A percentile compares a stretch with the other conserved stretches of the same genome.
Evolutionary conservation across 37 sponge, comb jelly and placozoan genomes (phyloP).

Genomic region (Tethya wilhelma): DNA sequence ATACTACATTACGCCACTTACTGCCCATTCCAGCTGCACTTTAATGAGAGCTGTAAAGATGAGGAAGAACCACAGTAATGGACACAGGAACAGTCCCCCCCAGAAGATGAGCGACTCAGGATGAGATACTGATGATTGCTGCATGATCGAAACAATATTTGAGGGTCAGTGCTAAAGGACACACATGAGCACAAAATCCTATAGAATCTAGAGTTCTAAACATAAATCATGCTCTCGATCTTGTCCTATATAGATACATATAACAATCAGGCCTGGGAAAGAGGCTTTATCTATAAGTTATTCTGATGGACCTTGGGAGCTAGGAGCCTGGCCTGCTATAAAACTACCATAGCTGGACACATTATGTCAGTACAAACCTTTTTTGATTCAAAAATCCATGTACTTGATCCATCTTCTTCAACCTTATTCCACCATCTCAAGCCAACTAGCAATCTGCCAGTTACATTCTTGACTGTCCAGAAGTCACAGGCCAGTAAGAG

Average conservation of each 20-base stretch:
- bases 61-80: slow-evolving; percentile 86
- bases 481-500: slow-evolving; percentile 90
- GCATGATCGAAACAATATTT: too few species aligned
- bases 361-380: slow-evolving; percentile 59
- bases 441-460: slow-evolving; percentile 91
- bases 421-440: slow-evolving; percentile 99
- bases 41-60: slow-evolving; percentile 77
- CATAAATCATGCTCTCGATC: too few species aligned
- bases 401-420: slow-evolving; percentile 91
- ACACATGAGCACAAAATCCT: too few species aligned
- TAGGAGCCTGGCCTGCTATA: neutral
- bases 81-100: slow-evolving; percentile 76
- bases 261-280: neutral
- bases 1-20: too few species aligned
- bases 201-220: too few species aligned
- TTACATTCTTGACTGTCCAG: slow-evolving; percentile 97
- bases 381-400: slow-evolving; percentile 92
- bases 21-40: slow-evolving; percentile 81
- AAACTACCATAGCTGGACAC: neutral
- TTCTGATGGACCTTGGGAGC: neutral
- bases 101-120: slow-evolving; percentile 91
- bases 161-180: too few species aligned
- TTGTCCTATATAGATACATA: too few species aligned
- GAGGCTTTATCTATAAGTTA: neutral
- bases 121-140: neutral